phyloP scores from a whole-genome alignment of 2,797 vertebrate genomes.

The Onychomys torridus region DNA sequence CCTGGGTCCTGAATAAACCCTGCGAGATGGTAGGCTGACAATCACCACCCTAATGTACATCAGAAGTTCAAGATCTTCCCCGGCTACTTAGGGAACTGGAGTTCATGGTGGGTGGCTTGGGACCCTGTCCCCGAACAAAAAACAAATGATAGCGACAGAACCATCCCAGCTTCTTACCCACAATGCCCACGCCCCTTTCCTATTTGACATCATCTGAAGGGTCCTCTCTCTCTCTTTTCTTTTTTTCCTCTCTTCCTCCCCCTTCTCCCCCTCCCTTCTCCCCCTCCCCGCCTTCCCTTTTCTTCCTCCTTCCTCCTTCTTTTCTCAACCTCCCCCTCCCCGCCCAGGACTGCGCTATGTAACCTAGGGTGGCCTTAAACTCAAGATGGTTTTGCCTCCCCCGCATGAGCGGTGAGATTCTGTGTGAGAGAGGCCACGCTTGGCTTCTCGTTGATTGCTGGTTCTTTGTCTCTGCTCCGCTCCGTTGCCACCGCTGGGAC shows the following conservation, averaged over 20 bases:
- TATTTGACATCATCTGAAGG: neutral
- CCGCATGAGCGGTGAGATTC: neutral
- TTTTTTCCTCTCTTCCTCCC: neutral
- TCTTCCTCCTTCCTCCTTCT: fast-evolving
- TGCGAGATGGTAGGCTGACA: too few relatives aligned
- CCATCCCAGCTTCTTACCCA: neutral
- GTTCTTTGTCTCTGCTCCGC: neutral
- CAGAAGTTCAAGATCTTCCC: neutral
- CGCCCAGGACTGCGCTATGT: neutral
- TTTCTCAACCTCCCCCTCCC: neutral
- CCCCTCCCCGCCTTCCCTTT: neutral
- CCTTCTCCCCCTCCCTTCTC: neutral
- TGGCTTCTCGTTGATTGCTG: constrained; percentile 7
- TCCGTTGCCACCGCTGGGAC: neutral
- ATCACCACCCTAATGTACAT: neutral
- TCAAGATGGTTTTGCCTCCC: neutral
- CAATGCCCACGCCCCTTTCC: neutral
- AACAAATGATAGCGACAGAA: neutral
- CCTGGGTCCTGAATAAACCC: neutral
- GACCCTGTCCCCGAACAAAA: neutral
- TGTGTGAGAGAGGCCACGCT: neutral
- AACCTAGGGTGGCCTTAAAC: neutral
- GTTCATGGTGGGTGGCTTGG: neutral
- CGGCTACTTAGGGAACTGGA: neutral
- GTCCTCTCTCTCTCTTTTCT: neutral